These are phyloP conservation scores for Theretra japonica DNA, from an alignment of 2,888 invertebrate species.

Conservation along the genomic window DNA sequence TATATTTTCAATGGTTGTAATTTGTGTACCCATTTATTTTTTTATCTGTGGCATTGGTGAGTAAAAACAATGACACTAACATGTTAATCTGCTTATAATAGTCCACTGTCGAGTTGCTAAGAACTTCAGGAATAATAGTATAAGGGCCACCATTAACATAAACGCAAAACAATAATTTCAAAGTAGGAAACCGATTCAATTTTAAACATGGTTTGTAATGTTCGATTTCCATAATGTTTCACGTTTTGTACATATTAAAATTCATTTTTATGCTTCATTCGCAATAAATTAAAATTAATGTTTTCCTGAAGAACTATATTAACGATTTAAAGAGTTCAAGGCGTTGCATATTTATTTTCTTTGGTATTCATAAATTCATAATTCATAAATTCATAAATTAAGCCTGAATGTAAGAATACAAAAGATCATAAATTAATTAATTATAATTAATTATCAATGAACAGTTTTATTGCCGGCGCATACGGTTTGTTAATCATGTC, in stretches of 20 bases:
- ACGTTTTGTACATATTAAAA: not conserved
- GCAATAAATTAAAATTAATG: slow-evolving; percentile 6
- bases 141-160: not conserved
- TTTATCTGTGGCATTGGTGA: too few relatives aligned
- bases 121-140: not conserved
- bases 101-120: not conserved
- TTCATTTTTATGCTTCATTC: not conserved
- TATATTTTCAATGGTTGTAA: too few relatives aligned
- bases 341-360: not conserved
- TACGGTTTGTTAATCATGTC: too few relatives aligned
- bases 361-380: too few relatives aligned
- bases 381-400: not conserved
- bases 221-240: not conserved
- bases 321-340: not conserved
- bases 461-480: too few relatives aligned
- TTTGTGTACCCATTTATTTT: too few relatives aligned
- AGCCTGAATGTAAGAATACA: not conserved
- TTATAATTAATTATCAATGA: too few relatives aligned
- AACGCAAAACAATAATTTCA: not conserved
- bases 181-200: not conserved
- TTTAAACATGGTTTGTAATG: not conserved
- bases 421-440: not conserved
- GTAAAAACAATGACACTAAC: too few relatives aligned
- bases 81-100: not conserved
- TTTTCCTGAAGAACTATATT: not conserved